Evolutionary conservation across 1,140 invertebrate species (phyloP), one percentile per base, ranked within the genome.

Genomic region (Zaprionus ghesquierei): DNA sequence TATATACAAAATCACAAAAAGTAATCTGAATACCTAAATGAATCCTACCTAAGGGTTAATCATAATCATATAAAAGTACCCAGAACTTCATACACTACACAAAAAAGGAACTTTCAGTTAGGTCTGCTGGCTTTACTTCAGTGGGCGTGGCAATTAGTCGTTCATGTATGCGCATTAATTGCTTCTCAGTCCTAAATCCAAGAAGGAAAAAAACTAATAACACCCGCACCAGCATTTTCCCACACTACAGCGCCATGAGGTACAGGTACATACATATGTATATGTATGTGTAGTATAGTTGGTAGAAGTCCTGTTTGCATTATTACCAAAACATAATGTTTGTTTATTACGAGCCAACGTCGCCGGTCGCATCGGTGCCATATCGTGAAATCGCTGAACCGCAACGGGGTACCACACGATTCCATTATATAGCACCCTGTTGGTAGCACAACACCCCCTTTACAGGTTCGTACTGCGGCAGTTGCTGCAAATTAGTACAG

Each of bases 321-420:
- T 82, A 82, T 80, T 81, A 74, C 69, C 41, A 59, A 82, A 23
- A 80, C 62, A 78, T 82, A 60, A 82, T 82, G 79, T 82, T 82
- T 82, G 79, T 82, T 82, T 82, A 82, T 78, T 70, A 60, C 53
- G 51, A 53, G 63, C 56, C 55, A 18, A 51, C 46, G 69, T 54
- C 63, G 60, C 46, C 51, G 73, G n/a, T 69, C 41, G n/a, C 18
- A 18, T 46, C 10, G 74, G 76, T 72, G 76, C 81, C 73, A 65
- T 84, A 73, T 76, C 81, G 72, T 77, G 76, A 86, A 87, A 81
- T 71, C 79, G 79, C 82, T 86, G 79, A 86, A 87, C 75, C 84
- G 68, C 73, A 79, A 71, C 82, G 73, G 50, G 76, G 59, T 75
- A 71, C 65, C 25, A 29, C 20, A 18, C 23, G 18, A 18, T 46